phyloP scores from a whole-genome alignment of 2,797 vertebrate genomes.

The Tapera naevia region DNA sequence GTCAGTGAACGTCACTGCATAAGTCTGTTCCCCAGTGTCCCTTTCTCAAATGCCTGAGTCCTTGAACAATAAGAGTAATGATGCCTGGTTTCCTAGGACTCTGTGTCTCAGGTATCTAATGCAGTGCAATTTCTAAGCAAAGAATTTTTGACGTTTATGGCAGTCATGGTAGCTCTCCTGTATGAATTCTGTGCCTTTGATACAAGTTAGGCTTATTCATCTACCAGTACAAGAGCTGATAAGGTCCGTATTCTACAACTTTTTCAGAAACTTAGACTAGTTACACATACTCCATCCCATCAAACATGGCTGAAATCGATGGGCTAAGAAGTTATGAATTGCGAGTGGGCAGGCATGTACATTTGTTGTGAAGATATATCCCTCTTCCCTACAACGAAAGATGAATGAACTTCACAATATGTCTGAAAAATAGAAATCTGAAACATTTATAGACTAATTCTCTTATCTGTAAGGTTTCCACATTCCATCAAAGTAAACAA shows the following conservation, averaged over 20 bases:
- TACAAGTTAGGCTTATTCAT: neutral
- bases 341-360: fast-evolving
- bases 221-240: neutral
- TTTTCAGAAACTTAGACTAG: neutral
- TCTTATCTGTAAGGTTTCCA: neutral
- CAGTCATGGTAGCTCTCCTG: neutral
- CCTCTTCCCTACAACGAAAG: neutral
- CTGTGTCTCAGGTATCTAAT: neutral
- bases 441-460: neutral
- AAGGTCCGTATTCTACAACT: neutral
- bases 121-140: neutral
- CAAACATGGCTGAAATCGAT: neutral
- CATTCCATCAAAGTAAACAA: neutral
- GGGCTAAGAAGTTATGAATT: neutral
- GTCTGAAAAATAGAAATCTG: neutral
- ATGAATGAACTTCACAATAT: neutral
- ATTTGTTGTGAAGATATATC: neutral
- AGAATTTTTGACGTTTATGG: neutral
- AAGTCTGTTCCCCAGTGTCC: neutral
- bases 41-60: neutral
- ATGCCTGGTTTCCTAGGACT: neutral
- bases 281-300: neutral
- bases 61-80: neutral
- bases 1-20: neutral
- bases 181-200: neutral